Conservation (phyloP, 2,888 invertebrate genomes). For the Orthosia gracilis region DNA sequence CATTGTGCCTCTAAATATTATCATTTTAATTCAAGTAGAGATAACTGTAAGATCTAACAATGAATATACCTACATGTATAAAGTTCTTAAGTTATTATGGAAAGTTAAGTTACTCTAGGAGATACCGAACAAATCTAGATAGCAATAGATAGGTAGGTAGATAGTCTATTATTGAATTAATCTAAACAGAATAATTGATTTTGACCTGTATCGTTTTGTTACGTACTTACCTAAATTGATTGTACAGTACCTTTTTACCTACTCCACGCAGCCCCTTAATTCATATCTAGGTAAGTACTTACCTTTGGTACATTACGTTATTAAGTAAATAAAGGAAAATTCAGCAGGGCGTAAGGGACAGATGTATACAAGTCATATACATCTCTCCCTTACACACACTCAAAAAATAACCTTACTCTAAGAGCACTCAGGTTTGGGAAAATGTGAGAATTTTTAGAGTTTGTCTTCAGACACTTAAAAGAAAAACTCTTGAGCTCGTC, state of each 20-base stretch:
- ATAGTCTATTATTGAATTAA: background rate
- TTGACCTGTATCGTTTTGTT: background rate
- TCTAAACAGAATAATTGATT: background rate
- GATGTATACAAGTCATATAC: too few relatives aligned
- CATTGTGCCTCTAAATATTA: constrained; percentile 28
- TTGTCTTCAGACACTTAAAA: background rate
- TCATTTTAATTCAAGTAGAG: background rate
- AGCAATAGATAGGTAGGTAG: background rate
- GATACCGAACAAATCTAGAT: background rate
- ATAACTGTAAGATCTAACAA: background rate
- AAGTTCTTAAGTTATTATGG: background rate
- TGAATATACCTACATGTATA: background rate
- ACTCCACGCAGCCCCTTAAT: too few relatives aligned
- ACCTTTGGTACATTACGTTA: background rate
- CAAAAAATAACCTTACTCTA: too few relatives aligned
- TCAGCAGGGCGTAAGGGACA: too few relatives aligned
- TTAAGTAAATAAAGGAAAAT: too few relatives aligned
- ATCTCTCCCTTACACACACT: too few relatives aligned
- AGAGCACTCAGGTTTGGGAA: background rate
- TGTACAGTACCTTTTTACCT: background rate
- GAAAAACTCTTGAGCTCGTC: constrained; percentile 17
- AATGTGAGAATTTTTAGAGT: background rate
- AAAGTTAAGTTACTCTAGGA: background rate
- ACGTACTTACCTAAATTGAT: background rate
- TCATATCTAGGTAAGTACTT: background rate